phyloP scores from a whole-genome alignment of 2,888 invertebrate genomes.

The Drosophila greeni region DNA sequence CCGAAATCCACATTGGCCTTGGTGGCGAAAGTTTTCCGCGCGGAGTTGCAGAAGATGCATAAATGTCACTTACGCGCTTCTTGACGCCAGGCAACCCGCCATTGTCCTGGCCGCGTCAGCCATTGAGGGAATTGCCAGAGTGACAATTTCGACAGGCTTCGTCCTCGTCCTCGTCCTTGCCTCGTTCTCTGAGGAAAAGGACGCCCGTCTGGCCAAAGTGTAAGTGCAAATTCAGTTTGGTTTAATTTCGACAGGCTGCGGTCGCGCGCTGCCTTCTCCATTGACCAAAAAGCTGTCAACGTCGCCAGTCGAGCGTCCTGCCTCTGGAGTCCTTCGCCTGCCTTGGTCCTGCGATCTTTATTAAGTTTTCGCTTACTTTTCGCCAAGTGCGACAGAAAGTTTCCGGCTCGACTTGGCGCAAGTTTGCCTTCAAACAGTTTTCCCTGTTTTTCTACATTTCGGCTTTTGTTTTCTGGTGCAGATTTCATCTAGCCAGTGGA shows the following conservation, averaged over 20 bases:
- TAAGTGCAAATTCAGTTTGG: constrained; percentile 74
- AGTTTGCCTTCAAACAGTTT: constrained; percentile 65
- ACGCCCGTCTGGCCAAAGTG: constrained; percentile 48
- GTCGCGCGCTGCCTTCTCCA: constrained; percentile 40
- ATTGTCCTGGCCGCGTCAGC: constrained; percentile 52
- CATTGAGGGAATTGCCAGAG: constrained; percentile 68
- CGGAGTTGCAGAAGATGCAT: constrained; percentile 46
- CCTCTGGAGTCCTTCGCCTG: constrained; percentile 5
- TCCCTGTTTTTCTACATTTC: constrained; percentile 68
- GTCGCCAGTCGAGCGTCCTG: constrained; percentile 30
- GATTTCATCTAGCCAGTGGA: constrained; percentile 61
- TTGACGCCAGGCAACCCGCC: constrained; percentile 52
- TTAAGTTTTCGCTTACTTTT: constrained; percentile 75
- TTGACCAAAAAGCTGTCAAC: constrained; percentile 65
- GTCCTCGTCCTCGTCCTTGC: constrained; percentile 1
- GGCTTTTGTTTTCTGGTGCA: constrained; percentile 74
- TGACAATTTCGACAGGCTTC: constrained; percentile 69
- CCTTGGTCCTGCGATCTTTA: constrained; percentile 64
- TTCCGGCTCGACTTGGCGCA: constrained; percentile 49
- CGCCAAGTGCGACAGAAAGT: constrained; percentile 69
- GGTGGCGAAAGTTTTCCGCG: constrained; percentile 29
- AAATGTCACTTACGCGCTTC: constrained; percentile 74
- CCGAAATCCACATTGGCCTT: constrained; percentile 43
- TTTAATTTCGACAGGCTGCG: constrained; percentile 72
- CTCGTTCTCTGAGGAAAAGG: constrained; percentile 1